phyloP scores from a whole-genome alignment of 2,888 invertebrate species.

The Eumerus sabulonum region DNA sequence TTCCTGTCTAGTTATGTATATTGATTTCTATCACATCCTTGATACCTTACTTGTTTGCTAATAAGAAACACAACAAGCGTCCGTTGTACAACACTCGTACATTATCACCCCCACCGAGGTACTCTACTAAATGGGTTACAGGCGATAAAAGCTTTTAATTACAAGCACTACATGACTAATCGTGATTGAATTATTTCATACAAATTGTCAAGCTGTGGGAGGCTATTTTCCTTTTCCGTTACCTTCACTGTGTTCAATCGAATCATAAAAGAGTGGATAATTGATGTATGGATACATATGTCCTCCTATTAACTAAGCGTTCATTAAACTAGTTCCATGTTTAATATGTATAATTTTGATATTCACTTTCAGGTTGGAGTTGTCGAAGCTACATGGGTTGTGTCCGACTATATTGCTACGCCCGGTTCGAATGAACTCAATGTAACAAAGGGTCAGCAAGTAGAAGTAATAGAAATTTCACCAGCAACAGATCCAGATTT shows the following conservation, averaged over 20 bases:
- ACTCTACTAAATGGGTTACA: slow-evolving; percentile 27
- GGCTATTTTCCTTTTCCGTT: slow-evolving; percentile 10
- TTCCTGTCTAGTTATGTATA: no score
- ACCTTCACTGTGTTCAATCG: no score
- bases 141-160: slow-evolving; percentile 41
- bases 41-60: no score
- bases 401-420: slow-evolving; percentile 90
- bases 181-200: slow-evolving; percentile 56
- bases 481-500: slow-evolving; percentile 84
- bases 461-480: slow-evolving; percentile 90
- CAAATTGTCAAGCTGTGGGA: slow-evolving; percentile 38
- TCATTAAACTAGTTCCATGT: not conserved
- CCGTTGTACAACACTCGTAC: slow-evolving; percentile 3
- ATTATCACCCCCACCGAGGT: slow-evolving; percentile 34
- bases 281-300: slow-evolving; percentile 12
- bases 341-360: no score
- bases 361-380: slow-evolving; percentile 83
- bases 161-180: slow-evolving; percentile 44
- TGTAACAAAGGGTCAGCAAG: slow-evolving; percentile 94
- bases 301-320: slow-evolving; percentile 20
- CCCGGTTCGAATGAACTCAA: slow-evolving; percentile 88
- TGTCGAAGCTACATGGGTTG: slow-evolving; percentile 94
- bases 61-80: not conserved
- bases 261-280: no score
- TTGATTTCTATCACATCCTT: no score